Evolutionary conservation across 2,113 vertebrate species (phyloP).

Genomic region (Chlorodrepanis virens): DNA sequence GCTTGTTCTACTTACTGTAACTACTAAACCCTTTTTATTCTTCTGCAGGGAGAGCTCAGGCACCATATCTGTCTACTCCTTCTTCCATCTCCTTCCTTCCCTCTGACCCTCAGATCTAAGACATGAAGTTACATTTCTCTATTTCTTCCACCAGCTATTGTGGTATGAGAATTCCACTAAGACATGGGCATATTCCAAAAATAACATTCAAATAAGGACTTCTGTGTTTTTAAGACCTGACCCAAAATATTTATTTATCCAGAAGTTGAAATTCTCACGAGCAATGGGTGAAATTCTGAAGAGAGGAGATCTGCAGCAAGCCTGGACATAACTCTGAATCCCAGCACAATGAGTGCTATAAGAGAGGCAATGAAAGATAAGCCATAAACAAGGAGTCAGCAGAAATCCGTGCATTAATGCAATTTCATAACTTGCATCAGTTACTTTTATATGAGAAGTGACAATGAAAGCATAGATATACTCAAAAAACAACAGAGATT

Average conservation of each 20-base stretch:
- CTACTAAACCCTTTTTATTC: background rate
- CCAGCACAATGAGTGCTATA: slow-evolving; percentile 1
- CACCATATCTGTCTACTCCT: background rate
- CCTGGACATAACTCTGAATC: slow-evolving; percentile 14
- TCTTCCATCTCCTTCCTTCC: slow-evolving; percentile 1
- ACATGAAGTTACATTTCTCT: slow-evolving; percentile 37
- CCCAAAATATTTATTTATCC: slow-evolving; percentile 76
- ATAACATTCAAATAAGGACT: slow-evolving; percentile 68
- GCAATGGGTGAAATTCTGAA: slow-evolving; percentile 69
- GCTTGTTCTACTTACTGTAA: background rate
- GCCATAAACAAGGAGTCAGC: background rate
- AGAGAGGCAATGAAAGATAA: background rate
- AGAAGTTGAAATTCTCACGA: slow-evolving; percentile 79
- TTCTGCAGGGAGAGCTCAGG: slow-evolving; percentile 15
- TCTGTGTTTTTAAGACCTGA: slow-evolving; percentile 76
- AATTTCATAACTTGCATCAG: background rate
- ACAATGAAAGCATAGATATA: background rate
- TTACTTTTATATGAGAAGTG: background rate
- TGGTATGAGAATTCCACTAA: slow-evolving; percentile 70
- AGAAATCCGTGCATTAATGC: slow-evolving; percentile 32
- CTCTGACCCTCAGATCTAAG: slow-evolving; percentile 19
- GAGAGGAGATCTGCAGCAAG: slow-evolving; percentile 59
- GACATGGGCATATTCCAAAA: slow-evolving; percentile 68
- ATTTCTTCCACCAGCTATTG: slow-evolving; percentile 53
- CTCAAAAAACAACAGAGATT: background rate